Base-by-base conservation (phyloP, 1,140 invertebrate genomes). In the Limonius californicus region DNA sequence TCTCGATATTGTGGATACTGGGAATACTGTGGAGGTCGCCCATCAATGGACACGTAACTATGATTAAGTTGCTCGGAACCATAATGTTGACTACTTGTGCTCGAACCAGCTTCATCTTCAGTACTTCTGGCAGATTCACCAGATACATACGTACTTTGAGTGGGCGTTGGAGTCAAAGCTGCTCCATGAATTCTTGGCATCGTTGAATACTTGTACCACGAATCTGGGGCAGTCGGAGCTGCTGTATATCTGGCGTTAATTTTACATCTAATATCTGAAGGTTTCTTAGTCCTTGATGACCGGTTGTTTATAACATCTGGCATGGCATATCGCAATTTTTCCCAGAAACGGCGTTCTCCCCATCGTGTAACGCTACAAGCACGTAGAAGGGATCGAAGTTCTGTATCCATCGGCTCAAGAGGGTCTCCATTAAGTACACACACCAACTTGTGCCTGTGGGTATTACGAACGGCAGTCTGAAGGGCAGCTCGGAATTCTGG, bases 331-430 rank as follows among this genome's bases (percentile, higher is more conserved):
- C 89, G 85, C 66, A 95, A 81, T 78, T 94, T 94, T 70, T 93
- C 89, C 91, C 91, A 93, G 81, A 94, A 94, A 70, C 89, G 84
- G 68, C 87, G 89, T 69, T 93, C 91, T 56, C 89, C 89, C 89
- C 90, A 93, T 71, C 88, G 83, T 20, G 94, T 88, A 63, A 90
- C 89, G 35, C 89, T 89, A 80, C 89, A 91, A 60, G 89, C 91
- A 72, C 92, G 89, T 11, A 95, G 81, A 57, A 93, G 85, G 39
- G 91, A 82, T 72, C 91, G 86, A 39, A 95, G 77, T 71, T 95
- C 91, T 11, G 90, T 86, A 73, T 94, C 92, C 45, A 89, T 83
- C 11, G 85, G 80, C 14, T 84, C 82, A 15, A 82, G 66, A 21
- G 83, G 83, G 62, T 87, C 87, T 73, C 82, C 83, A 57, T 81